Evolutionary conservation across 2,113 vertebrate genomes (phyloP).

Genomic region (Pyxicephalus adspersus): DNA sequence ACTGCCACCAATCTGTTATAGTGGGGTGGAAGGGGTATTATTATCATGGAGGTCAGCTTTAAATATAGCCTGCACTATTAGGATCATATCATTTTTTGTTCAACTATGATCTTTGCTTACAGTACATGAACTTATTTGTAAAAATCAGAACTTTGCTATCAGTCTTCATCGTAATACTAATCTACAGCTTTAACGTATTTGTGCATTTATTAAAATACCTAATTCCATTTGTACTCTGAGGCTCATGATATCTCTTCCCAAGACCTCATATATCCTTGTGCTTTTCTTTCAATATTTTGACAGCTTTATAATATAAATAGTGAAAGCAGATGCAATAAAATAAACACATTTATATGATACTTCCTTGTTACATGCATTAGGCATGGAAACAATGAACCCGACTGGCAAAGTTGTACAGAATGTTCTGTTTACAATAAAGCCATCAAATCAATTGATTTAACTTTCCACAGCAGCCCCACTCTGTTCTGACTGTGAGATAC

Average conservation of each 20-base stretch:
- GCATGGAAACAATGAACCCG: constrained; percentile 9
- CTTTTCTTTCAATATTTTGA: constrained; percentile 32
- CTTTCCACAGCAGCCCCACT: neutral
- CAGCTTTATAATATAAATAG: constrained; percentile 10
- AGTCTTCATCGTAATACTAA: no score
- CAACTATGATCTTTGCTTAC: no score
- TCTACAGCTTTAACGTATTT: no score
- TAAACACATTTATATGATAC: constrained; percentile 15
- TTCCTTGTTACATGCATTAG: constrained; percentile 23
- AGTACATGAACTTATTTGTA: no score
- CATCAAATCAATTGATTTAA: neutral
- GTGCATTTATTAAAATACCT: no score
- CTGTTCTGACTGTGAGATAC: neutral
- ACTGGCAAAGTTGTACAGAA: neutral
- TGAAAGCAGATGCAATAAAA: constrained; percentile 34
- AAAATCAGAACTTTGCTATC: no score
- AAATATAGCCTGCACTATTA: no score
- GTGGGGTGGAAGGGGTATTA: no score
- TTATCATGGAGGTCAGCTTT: no score
- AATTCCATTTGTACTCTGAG: neutral
- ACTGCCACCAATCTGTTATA: no score
- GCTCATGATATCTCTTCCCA: neutral
- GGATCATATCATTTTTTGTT: no score
- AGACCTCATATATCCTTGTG: neutral
- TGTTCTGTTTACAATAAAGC: constrained; percentile 37